A percentile compares a stretch with the other conserved stretches of the same genome.
phyloP scores from a whole-genome alignment of 1,140 invertebrate species.

The Asobara japonica region DNA sequence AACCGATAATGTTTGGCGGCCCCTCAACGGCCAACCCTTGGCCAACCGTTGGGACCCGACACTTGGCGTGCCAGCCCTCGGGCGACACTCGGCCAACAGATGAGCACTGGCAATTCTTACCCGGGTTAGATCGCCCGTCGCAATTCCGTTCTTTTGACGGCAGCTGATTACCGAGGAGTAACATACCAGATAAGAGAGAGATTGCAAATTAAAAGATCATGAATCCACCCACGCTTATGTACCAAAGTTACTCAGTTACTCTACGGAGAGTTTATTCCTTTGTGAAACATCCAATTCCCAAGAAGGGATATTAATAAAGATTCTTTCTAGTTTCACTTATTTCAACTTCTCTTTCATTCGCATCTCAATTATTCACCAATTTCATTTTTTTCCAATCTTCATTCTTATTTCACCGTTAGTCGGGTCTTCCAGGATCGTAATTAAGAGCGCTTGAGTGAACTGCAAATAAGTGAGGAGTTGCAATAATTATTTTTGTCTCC shows the following conservation, averaged over 20 bases:
- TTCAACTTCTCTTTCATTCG: constrained; percentile 4
- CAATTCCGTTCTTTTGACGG: neutral
- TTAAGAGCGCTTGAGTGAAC: constrained; percentile 16
- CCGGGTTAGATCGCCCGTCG: neutral
- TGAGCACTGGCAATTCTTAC: too few species aligned
- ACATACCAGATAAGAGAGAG: neutral
- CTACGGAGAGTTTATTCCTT: neutral
- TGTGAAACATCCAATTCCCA: constrained; percentile 14
- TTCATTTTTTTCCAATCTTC: neutral
- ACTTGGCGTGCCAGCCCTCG: too few species aligned
- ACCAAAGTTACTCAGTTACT: neutral
- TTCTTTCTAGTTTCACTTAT: neutral
- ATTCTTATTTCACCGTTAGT: neutral
- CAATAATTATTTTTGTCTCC: constrained; percentile 3
- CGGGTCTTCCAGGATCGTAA: constrained; percentile 1
- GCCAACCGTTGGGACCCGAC: too few species aligned
- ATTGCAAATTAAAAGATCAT: constrained; percentile 4
- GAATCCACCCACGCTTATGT: neutral
- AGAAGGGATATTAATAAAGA: constrained; percentile 27
- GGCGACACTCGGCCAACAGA: too few species aligned
- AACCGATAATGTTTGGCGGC: too few species aligned
- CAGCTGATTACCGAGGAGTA: neutral
- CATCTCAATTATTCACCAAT: neutral
- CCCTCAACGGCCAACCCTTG: too few species aligned
- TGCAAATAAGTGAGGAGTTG: constrained; percentile 4